phyloP scores from a whole-genome alignment of 2,888 invertebrate genomes.

The Meteorus cinctellus region DNA sequence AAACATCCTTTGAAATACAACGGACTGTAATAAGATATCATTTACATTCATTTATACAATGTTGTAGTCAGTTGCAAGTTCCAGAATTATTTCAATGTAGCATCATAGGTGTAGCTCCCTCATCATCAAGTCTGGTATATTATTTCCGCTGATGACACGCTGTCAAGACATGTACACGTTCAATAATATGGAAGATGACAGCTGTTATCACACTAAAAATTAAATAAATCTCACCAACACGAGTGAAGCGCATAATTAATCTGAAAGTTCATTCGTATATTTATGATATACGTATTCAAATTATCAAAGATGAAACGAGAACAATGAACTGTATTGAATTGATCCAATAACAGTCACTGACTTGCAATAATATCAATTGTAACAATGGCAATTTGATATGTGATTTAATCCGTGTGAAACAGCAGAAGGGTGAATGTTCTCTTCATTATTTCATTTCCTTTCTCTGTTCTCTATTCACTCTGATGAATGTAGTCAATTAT shows the following conservation, averaged over 20 bases:
- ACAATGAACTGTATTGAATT: conserved; percentile 1
- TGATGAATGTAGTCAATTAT: conserved; percentile 10
- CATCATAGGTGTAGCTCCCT: not conserved
- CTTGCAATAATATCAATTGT: not conserved
- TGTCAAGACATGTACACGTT: not conserved
- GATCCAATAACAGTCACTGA: not conserved
- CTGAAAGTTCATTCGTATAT: not conserved
- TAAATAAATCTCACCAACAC: not conserved
- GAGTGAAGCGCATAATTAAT: not conserved
- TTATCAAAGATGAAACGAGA: not conserved
- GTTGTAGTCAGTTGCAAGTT: too few relatives aligned
- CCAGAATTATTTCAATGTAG: not conserved
- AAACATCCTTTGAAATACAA: conserved; percentile 46
- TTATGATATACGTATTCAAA: not conserved
- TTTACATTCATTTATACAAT: conserved; percentile 28
- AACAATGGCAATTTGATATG: not conserved
- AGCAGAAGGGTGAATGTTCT: not conserved
- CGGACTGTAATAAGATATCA: conserved; percentile 50
- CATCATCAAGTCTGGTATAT: not conserved
- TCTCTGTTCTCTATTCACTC: not conserved
- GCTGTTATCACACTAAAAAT: conserved; percentile 1
- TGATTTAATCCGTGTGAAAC: not conserved
- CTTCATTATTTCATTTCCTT: not conserved
- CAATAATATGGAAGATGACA: not conserved
- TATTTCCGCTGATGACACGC: not conserved